Evolutionary conservation across 1,140 invertebrate genomes (phyloP).

Genomic region (Eciton burchellii): DNA sequence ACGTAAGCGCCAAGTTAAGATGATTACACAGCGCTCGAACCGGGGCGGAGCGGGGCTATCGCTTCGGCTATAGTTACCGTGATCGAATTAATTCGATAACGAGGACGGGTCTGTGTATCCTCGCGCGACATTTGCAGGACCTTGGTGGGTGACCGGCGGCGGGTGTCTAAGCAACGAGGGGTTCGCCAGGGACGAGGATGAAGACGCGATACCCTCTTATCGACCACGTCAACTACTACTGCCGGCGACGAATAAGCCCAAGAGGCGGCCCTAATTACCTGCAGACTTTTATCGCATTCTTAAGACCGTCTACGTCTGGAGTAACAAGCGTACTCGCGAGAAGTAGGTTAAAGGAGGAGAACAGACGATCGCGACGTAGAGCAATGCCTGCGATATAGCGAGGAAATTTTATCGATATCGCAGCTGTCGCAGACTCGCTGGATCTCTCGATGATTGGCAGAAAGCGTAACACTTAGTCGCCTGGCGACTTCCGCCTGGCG

Average conservation of each 20-base stretch:
- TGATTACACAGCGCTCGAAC: conserved; percentile 22
- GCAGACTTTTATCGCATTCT: conserved; percentile 35
- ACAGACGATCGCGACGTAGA: conserved; percentile 23
- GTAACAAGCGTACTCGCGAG: conserved; percentile 23
- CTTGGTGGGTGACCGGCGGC: conserved; percentile 10
- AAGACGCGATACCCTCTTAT: conserved; percentile 39
- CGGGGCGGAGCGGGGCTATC: background rate
- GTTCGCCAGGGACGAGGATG: background rate
- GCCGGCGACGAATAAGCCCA: conserved; percentile 5
- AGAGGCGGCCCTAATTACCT: conserved; percentile 31
- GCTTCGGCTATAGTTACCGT: conserved; percentile 5
- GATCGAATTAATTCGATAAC: conserved; percentile 51
- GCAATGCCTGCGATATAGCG: conserved; percentile 12
- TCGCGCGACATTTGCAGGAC: conserved; percentile 32
- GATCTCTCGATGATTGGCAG: conserved; percentile 24
- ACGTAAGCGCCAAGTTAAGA: conserved; percentile 19
- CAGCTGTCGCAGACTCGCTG: background rate
- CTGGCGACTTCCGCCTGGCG: conserved; percentile 21
- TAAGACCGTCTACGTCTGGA: conserved; percentile 1
- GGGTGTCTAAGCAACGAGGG: conserved; percentile 46
- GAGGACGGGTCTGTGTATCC: conserved; percentile 13
- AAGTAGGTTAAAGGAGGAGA: conserved; percentile 52
- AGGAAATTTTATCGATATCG: conserved; percentile 35
- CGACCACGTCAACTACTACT: conserved; percentile 29
- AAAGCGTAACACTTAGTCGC: conserved; percentile 20